Percentiles rank a stretch among this genome's conserved stretches.
Evolutionary conservation across 2,113 vertebrate species (phyloP).

Genomic region (Malurus alboscapulatus): DNA sequence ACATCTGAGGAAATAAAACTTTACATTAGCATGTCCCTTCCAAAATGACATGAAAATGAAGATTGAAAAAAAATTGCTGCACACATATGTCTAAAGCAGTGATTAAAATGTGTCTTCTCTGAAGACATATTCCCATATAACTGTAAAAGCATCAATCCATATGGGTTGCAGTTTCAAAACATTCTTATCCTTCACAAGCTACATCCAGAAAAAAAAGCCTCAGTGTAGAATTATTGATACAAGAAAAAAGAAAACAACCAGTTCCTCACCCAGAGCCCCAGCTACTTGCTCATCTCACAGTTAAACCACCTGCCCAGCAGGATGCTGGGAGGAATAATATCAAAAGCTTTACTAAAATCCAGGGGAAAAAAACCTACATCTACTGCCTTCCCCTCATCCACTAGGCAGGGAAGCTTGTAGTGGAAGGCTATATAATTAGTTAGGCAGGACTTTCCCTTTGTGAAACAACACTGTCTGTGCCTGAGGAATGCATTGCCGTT

Average conservation of each 20-base stretch:
- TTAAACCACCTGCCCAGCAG: neutral
- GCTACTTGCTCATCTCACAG: neutral
- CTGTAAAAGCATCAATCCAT: neutral
- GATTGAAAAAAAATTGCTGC: neutral
- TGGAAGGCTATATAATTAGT: neutral
- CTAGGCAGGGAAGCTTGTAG: neutral
- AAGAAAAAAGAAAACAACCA: neutral
- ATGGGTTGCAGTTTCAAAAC: neutral
- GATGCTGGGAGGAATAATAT: neutral
- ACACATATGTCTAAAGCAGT: neutral
- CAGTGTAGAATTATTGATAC: neutral
- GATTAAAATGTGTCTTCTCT: neutral
- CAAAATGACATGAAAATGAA: neutral
- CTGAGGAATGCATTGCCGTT: neutral
- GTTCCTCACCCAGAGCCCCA: neutral
- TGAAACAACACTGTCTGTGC: neutral
- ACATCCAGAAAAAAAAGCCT: neutral
- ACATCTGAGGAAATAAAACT: constrained; percentile 76
- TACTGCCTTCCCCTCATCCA: neutral
- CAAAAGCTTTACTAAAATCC: neutral
- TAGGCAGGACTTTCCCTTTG: neutral
- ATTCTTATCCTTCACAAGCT: neutral
- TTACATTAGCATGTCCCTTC: neutral
- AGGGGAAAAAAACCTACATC: neutral
- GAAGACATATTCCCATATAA: neutral